phyloP scores from a whole-genome alignment of 2,797 vertebrate species.

The Dicrostonyx torquatus region DNA sequence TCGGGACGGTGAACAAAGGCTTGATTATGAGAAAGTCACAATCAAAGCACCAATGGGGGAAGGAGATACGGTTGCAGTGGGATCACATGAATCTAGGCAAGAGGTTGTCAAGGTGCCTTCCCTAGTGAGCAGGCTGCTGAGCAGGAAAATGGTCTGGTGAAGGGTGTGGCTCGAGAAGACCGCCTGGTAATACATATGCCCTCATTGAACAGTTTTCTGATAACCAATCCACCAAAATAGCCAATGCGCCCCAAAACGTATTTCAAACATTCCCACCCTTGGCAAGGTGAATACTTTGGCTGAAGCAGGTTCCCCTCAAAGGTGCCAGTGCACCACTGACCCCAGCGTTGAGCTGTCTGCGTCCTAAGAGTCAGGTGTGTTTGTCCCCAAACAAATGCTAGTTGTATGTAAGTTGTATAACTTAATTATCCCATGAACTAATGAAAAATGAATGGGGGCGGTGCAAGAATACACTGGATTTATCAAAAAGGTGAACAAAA shows the following conservation, averaged over 20 bases:
- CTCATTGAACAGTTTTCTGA: background rate
- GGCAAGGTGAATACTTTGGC: background rate
- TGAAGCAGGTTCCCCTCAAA: background rate
- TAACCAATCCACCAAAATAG: background rate
- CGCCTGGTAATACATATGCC: background rate
- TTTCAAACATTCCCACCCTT: background rate
- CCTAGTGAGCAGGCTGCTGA: background rate
- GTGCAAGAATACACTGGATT: background rate
- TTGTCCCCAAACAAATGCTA: slow-evolving; percentile 10
- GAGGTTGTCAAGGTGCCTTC: background rate
- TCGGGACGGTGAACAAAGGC: slow-evolving; percentile 49
- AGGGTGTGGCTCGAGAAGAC: background rate
- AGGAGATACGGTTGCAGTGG: background rate
- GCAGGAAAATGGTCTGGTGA: background rate
- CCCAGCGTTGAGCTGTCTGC: background rate
- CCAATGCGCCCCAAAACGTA: background rate
- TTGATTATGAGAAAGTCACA: slow-evolving; percentile 33
- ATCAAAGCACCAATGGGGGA: background rate
- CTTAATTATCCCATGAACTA: slow-evolving; percentile 15
- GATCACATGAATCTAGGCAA: background rate
- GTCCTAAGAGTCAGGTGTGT: background rate
- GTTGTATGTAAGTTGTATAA: background rate
- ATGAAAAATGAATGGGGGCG: background rate
- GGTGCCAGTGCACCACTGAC: background rate
- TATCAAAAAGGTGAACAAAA: background rate